A percentile compares a stretch with the other conserved stretches of the same genome.
These are phyloP conservation scores for Ips typographus DNA, from an alignment of 1,140 invertebrate species.

Conservation along the genomic window DNA sequence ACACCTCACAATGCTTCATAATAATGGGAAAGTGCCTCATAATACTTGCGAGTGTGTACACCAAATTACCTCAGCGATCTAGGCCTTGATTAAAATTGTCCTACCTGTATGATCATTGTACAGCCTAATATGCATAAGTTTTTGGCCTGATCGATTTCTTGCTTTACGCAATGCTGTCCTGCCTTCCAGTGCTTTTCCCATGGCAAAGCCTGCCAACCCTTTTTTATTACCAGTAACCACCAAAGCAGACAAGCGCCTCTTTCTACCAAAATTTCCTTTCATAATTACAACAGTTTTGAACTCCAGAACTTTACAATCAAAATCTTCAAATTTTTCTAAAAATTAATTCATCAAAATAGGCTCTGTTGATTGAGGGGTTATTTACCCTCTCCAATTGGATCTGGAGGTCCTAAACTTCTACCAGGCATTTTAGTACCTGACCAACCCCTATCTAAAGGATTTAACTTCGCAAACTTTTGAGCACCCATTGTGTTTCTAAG, in stretches of 20 bases:
- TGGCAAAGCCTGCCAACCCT: conserved; percentile 81
- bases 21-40: too few species aligned
- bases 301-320: conserved; percentile 85
- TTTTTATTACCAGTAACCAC: conserved; percentile 88
- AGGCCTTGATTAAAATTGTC: background rate
- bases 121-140: conserved; percentile 79
- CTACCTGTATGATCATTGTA: conserved; percentile 83
- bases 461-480: conserved; percentile 63
- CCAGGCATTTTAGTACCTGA: conserved; percentile 79
- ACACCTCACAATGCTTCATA: too few species aligned
- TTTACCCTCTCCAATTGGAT: conserved; percentile 74
- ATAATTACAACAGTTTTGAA: conserved; percentile 80
- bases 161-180: conserved; percentile 68
- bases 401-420: conserved; percentile 82
- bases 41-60: too few species aligned
- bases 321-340: conserved; percentile 82
- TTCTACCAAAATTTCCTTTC: conserved; percentile 82
- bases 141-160: conserved; percentile 84
- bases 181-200: conserved; percentile 68
- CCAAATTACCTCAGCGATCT: too few species aligned
- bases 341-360: conserved; percentile 31
- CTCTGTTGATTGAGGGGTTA: background rate
- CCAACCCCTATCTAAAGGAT: conserved; percentile 87
- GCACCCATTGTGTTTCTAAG: conserved; percentile 71
- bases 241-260: conserved; percentile 65